Evolutionary conservation across 2,113 vertebrate genomes (phyloP), one percentile per base, ranked within the genome.

Genomic region (Prinia subflava): DNA sequence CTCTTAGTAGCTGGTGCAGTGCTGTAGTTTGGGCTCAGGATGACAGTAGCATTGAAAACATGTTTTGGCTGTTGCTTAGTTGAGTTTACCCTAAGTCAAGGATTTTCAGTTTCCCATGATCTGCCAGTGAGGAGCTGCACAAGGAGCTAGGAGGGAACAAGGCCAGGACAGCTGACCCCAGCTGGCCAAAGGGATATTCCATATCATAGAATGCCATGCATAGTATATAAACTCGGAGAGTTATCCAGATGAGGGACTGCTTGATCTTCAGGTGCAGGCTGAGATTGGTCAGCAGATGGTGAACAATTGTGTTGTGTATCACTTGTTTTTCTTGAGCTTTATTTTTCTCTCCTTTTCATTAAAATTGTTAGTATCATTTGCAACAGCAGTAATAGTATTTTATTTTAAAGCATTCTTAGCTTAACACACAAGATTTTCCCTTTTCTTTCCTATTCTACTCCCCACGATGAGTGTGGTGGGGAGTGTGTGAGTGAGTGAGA

Each of bases 271-370:
- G 21, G 24, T 28, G 7, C 30, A 83, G 62, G 22, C 52, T 50
- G 44, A 10, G 6, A 31, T 50, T 0, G 0, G 25, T 59, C 62
- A 35, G 41, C 17, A n/a, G 7, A 15, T 30, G 44, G 25, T 15
- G 15, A 69, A 30, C 4, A 47, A 18, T 12, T 41, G 15, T 23
- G 15, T 28, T 11, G 15, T 23, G n/a, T 15, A 69, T 76, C 9
- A 9, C 8, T 76, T 62, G 11, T 35, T 76, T 62, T 16, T 42
- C 47, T 55, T 69, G 21, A 41, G 25, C 35, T 83, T 76, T 83
- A 49, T 76, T 55, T 62, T 39, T 41, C 9, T 22, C 41, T 55
- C 21, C 3, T 76, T 55, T 76, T 76, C 21, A 55, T 60, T 69
- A 41, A 62, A 55, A 55, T 42, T 47, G 21, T 47, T 35, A 30